phyloP scores from a whole-genome alignment of 2,797 vertebrate species.

The Enteromius trimaculatus region DNA sequence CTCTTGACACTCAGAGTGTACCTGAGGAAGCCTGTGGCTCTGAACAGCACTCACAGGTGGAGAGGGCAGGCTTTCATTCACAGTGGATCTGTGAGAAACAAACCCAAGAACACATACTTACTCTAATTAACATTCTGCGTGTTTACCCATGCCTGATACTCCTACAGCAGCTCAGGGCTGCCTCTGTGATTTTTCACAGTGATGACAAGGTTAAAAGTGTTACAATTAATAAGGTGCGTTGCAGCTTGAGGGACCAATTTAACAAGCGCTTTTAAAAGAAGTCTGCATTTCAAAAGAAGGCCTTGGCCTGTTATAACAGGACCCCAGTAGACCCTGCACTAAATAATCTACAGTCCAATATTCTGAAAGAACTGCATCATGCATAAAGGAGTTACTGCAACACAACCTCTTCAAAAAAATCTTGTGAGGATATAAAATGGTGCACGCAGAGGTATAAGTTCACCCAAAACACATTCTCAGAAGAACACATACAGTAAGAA shows the following conservation, averaged over 20 bases:
- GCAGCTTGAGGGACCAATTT: slow-evolving; percentile 52
- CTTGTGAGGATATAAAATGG: not conserved
- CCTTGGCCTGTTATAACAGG: slow-evolving; percentile 4
- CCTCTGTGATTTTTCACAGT: slow-evolving; percentile 24
- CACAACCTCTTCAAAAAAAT: not conserved
- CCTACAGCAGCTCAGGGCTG: slow-evolving; percentile 21
- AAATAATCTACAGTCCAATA: slow-evolving; percentile 16
- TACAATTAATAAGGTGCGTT: slow-evolving; percentile 47
- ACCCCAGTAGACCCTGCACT: slow-evolving; percentile 55
- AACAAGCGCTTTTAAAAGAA: slow-evolving; percentile 34
- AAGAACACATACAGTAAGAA: not conserved
- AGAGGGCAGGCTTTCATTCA: slow-evolving; percentile 67
- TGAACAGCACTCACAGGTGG: slow-evolving; percentile 50
- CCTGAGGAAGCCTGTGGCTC: slow-evolving; percentile 76
- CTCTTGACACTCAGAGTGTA: slow-evolving; percentile 71
- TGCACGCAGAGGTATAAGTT: not conserved
- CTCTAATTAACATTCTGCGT: slow-evolving; percentile 34
- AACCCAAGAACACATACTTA: slow-evolving; percentile 28
- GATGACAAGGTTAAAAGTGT: slow-evolving; percentile 42
- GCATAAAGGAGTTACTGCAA: not conserved
- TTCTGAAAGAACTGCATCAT: slow-evolving; percentile 43
- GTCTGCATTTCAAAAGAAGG: slow-evolving; percentile 20
- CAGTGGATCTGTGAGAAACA: slow-evolving; percentile 69
- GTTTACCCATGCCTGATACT: slow-evolving; percentile 34
- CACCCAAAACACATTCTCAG: not conserved